Evolutionary conservation across 2,888 invertebrate genomes (phyloP), one percentile per base, ranked within the genome.

Genomic region (Anodontia alba): DNA sequence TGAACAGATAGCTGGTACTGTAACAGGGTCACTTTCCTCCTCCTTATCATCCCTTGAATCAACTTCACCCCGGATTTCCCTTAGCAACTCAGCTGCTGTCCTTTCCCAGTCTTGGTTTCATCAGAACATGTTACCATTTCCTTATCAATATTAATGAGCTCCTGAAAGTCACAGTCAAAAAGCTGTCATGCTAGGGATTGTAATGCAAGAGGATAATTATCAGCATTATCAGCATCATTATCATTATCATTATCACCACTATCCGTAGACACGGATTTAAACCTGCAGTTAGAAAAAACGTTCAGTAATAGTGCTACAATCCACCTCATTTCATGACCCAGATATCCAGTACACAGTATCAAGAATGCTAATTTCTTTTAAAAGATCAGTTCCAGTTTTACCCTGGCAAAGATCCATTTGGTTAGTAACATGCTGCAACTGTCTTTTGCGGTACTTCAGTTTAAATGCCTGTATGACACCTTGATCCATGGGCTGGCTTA

Each of bases 281-380:
- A 57, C 23, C 57, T n/a, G 20, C 57, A 57, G 23, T 57, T 57
- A 57, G 57, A n/a, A n/a, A 57, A 57, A 57, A 57, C 57, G 20
- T 29, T 57, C 20, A 26, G 29, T 57, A 10, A 57, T 29, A 29
- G 57, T 57, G 29, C 23, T 26, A 29, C 23, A 57, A 26, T 57
- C 10, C 23, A 7, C 57, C 20, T 57, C 57, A n/a, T n/a, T n/a
- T n/a, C n/a, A n/a, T n/a, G n/a, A n/a, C n/a, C n/a, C n/a, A n/a
- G n/a, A n/a, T n/a, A n/a, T n/a, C n/a, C n/a, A n/a, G n/a, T n/a
- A n/a, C n/a, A n/a, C n/a, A n/a, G n/a, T n/a, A n/a, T n/a, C n/a
- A 57, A 57, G 57, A 26, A 57, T 29, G 20, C 57, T 57, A 10
- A 57, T 57, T 29, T 29, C 57, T 29, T 57, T 57, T n/a, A 57